phyloP scores from a whole-genome alignment of 2,888 invertebrate species.

The Thecocarcelia acutangulata region DNA sequence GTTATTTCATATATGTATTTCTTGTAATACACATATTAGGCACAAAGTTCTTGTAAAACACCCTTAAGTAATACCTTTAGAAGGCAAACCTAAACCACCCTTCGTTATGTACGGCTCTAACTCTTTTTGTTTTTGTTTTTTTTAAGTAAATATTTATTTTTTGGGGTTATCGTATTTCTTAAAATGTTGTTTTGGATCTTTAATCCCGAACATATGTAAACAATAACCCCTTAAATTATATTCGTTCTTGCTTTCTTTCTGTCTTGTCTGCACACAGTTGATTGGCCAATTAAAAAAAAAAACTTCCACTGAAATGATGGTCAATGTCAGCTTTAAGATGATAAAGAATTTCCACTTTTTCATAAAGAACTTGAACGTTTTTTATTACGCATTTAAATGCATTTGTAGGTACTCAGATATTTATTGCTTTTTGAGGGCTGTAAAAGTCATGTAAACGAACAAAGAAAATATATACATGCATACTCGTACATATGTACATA shows the following conservation, averaged over 20 bases:
- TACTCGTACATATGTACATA: no score
- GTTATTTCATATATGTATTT: no score
- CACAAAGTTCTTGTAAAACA: no score
- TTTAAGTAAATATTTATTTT: neutral
- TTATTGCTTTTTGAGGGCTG: neutral
- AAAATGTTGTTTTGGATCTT: neutral
- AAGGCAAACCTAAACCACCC: constrained; percentile 22
- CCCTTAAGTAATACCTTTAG: neutral
- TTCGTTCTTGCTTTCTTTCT: neutral
- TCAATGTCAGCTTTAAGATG: constrained; percentile 51
- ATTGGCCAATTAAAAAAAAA: constrained; percentile 7
- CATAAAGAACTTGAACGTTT: neutral
- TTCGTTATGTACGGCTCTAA: neutral
- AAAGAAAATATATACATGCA: no score
- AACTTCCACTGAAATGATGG: constrained; percentile 56
- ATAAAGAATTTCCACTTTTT: constrained; percentile 11
- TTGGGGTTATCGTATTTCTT: neutral
- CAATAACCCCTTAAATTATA: neutral
- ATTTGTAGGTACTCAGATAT: neutral
- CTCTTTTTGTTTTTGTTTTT: neutral
- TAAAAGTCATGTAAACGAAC: neutral
- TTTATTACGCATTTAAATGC: constrained; percentile 10
- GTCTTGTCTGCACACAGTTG: neutral
- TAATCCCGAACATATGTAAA: neutral
- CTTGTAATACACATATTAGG: no score